A percentile compares a stretch with the other conserved stretches of the same genome.
phyloP scores from a whole-genome alignment of 2,113 vertebrate genomes.

The Cyphotilapia sp. region DNA sequence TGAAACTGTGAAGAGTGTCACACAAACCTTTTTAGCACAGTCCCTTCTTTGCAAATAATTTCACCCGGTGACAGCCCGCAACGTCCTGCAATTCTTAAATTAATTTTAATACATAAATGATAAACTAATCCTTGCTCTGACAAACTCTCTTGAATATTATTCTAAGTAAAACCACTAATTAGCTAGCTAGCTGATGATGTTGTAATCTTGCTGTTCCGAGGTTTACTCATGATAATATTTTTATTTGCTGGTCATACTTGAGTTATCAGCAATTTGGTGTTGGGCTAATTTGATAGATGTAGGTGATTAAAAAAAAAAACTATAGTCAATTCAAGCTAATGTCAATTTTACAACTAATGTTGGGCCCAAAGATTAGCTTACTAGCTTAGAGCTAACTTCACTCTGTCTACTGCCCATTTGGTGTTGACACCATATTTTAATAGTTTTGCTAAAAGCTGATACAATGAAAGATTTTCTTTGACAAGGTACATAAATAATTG shows the following conservation, averaged over 20 bases:
- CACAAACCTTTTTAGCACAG: neutral
- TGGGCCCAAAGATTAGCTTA: neutral
- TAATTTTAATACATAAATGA: neutral
- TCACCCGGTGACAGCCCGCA: neutral
- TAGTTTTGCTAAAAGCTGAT: neutral
- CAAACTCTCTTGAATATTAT: neutral
- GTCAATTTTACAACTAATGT: neutral
- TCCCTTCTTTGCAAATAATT: neutral
- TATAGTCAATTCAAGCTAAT: neutral
- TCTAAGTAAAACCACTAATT: neutral
- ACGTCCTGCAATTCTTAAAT: neutral
- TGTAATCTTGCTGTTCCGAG: neutral
- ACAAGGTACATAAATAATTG: neutral
- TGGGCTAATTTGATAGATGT: neutral
- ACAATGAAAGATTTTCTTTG: neutral
- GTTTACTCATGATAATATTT: neutral
- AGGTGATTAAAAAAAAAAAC: neutral
- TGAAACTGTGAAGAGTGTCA: neutral
- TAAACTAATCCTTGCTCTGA: neutral
- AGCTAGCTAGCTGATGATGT: neutral
- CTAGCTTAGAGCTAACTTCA: neutral
- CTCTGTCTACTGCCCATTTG: neutral
- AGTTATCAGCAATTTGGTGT: neutral
- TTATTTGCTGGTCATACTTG: neutral
- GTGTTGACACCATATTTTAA: neutral